Percentiles rank a stretch among this genome's conserved stretches.
These are phyloP conservation scores for Synergus itoensis DNA, from an alignment of 2,888 invertebrate genomes.

Conservation along the genomic window DNA sequence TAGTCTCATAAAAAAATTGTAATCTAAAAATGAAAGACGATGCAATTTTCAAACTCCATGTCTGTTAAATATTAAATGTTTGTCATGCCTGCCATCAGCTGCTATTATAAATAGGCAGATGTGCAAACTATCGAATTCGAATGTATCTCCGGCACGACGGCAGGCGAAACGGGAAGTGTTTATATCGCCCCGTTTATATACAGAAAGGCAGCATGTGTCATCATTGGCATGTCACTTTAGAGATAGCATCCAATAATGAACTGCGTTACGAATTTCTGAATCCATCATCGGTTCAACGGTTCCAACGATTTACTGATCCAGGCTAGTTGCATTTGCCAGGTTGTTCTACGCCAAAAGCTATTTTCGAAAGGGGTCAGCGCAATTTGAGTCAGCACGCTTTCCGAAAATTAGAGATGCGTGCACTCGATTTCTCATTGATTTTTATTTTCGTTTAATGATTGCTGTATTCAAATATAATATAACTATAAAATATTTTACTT, in stretches of 20 bases:
- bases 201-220: background rate
- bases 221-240: background rate
- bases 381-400: background rate
- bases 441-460: background rate
- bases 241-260: background rate
- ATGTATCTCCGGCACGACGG: background rate
- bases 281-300: background rate
- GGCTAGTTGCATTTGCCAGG: constrained; percentile 4
- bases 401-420: constrained; percentile 24
- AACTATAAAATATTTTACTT: too few relatives aligned
- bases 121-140: background rate
- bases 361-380: constrained; percentile 57
- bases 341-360: constrained; percentile 57
- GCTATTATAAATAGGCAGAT: background rate
- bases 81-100: background rate
- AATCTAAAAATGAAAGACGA: background rate
- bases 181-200: background rate
- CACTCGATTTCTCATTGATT: background rate
- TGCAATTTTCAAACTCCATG: background rate
- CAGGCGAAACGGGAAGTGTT: background rate
- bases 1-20: background rate
- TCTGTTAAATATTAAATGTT: background rate
- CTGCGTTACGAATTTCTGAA: background rate
- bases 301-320: background rate
- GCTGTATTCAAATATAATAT: too few relatives aligned